Evolutionary conservation across 2,888 invertebrate species (phyloP), one percentile per base, ranked within the genome.

Genomic region (Dicyrtoma fusca): DNA sequence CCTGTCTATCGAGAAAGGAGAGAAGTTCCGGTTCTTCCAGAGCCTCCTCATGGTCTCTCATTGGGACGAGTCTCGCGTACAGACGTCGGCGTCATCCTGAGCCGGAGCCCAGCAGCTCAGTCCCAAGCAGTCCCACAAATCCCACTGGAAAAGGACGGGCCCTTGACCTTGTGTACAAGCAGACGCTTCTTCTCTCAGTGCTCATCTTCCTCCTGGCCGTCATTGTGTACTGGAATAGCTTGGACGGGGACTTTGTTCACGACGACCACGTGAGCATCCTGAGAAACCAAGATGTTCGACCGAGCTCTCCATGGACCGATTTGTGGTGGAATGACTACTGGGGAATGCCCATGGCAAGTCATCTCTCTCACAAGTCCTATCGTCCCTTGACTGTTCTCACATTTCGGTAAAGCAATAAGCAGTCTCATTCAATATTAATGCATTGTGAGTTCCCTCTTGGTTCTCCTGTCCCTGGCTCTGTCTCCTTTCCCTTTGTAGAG

Each of bases 291-390:
- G 94, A 94, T 84, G 93, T 93, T 75, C 87, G 88, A 57, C 91
- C 90, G 0, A 85, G 86, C 65, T 89, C 87, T 75, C 84, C 88
- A 26, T 83, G 91, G 81, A 82, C 85, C 75, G 86, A 87, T 81
- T 86, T 91, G 81, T 89, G 91, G 82, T 85, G 85, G 81, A 91
- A 92, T 83, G 94, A 94, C 84, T 94, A 93, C 84, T 94, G 94
- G 94, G 94, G 94, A n/a, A 91, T 90, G 71, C 89, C 91, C 26
- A 92, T 94, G 91, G 87, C 88, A n/a, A 90, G 91, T 82, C 85
- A 88, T 64, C 87, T 87, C 82, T 92, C 92, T 81, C 94, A 94
- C 85, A 94, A 94, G 85, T 92, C 92, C 68, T 94, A 94, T 84
- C 86, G 94, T 79, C 94, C 94, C 42, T 85, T 94, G 77, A 92